Evolutionary conservation across 2,888 invertebrate genomes (phyloP).

Genomic region (Monopis laevigella): DNA sequence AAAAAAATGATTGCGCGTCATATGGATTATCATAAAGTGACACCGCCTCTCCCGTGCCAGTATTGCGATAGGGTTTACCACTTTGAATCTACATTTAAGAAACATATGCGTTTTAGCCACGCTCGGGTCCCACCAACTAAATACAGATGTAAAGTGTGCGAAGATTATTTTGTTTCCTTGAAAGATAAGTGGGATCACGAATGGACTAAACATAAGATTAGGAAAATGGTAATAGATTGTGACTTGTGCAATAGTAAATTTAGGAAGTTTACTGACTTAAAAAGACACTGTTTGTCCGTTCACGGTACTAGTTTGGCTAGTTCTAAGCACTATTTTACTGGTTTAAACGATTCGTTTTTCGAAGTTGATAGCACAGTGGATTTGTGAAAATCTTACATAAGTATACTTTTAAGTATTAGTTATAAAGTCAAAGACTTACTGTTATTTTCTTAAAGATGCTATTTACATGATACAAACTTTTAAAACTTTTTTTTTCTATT

Average conservation of each 20-base stretch:
- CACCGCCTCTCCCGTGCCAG: conserved; percentile 36
- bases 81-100: conserved; percentile 52
- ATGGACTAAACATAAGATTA: conserved; percentile 47
- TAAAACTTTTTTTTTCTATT: no score
- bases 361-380: neutral
- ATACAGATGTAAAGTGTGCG: conserved; percentile 44
- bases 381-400: no score
- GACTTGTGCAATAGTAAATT: conserved; percentile 43
- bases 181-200: conserved; percentile 61
- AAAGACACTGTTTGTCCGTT: conserved; percentile 34
- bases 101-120: conserved; percentile 46
- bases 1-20: conserved; percentile 54
- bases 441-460: no score
- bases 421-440: no score
- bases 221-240: conserved; percentile 52
- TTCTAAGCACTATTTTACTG: conserved; percentile 24
- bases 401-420: no score
- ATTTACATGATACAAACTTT: no score
- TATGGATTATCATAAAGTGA: conserved; percentile 50
- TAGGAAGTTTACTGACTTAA: conserved; percentile 49
- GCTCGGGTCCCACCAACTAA: conserved; percentile 27
- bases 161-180: conserved; percentile 33
- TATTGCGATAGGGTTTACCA: conserved; percentile 43
- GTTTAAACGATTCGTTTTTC: neutral
- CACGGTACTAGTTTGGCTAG: conserved; percentile 37